These are phyloP conservation scores for Leucopsar rothschildi DNA, from an alignment of 2,113 vertebrate genomes.

Conservation along the genomic window DNA sequence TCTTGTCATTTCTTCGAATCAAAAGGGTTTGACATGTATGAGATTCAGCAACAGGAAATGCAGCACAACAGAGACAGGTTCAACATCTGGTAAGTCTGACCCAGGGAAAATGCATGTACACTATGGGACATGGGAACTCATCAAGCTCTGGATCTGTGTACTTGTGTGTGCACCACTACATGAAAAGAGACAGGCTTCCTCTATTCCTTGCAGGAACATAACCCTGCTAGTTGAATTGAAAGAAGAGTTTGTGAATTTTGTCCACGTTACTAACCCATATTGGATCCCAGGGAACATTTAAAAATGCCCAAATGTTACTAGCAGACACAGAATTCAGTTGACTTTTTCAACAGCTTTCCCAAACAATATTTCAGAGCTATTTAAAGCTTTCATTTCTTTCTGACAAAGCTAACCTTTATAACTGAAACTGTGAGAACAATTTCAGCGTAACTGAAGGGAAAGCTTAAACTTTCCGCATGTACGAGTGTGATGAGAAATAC, in stretches of 20 bases:
- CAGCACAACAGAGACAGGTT: not conserved
- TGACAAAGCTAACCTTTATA: not conserved
- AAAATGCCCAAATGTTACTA: not conserved
- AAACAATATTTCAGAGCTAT: not conserved
- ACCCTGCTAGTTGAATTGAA: not conserved
- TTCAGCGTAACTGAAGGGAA: not conserved
- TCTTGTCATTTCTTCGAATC: accelerated
- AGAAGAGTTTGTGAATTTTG: not conserved
- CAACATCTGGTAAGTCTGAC: not conserved
- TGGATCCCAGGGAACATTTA: not conserved
- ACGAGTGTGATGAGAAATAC: not conserved
- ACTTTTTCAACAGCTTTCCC: not conserved
- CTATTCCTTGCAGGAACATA: not conserved
- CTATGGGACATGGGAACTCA: not conserved
- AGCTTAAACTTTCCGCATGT: not conserved
- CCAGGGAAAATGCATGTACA: not conserved
- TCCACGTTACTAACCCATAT: accelerated
- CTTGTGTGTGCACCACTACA: not conserved
- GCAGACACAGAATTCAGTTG: not conserved
- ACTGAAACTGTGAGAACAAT: not conserved
- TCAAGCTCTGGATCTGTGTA: not conserved
- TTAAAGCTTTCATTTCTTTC: not conserved
- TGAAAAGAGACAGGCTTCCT: not conserved
- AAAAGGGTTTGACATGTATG: not conserved
- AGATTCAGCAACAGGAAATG: not conserved